Conservation (phyloP, 2,888 invertebrate species). For the Pediacus dermestoides region DNA sequence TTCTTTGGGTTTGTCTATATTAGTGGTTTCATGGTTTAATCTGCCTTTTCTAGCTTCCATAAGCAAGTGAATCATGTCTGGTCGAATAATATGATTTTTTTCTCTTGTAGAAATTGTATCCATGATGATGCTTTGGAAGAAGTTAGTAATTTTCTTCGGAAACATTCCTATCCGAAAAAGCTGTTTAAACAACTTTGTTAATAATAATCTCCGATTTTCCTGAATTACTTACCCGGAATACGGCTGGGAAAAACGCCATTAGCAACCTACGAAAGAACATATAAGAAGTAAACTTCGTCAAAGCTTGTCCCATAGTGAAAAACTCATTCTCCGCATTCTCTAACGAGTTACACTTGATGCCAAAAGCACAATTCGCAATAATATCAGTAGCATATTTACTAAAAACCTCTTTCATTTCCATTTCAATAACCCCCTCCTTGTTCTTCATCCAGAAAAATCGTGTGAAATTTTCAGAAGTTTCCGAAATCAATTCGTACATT, state of each 20-base stretch:
- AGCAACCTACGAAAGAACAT: too few species aligned
- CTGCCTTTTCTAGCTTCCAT: constrained; percentile 53
- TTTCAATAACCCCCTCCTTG: constrained; percentile 19
- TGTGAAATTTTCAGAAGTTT: constrained; percentile 30
- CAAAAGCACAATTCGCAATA: constrained; percentile 58
- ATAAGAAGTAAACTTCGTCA: too few species aligned
- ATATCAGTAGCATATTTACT: constrained; percentile 58
- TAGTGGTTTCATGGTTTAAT: constrained; percentile 24
- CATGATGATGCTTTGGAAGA: constrained; percentile 29
- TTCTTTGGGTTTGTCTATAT: constrained; percentile 16
- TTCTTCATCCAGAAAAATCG: constrained; percentile 3
- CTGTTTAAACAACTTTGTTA: constrained; percentile 19
- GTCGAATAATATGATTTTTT: constrained; percentile 27
- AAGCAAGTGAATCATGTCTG: constrained; percentile 54
- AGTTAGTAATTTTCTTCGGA: constrained; percentile 25
- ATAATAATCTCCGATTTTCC: too few species aligned
- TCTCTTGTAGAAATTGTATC: constrained; percentile 29
- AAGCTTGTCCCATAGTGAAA: constrained; percentile 44
- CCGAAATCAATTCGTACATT: constrained; percentile 33
- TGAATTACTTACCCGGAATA: too few species aligned
- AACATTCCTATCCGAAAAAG: constrained; percentile 43
- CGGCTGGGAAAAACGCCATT: too few species aligned
- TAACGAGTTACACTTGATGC: constrained; percentile 55
- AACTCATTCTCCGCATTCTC: constrained; percentile 55
- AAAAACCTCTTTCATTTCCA: constrained; percentile 44